A percentile compares a stretch with the other conserved stretches of the same genome.
Conservation (phyloP, 1,140 invertebrate genomes). For the Atta texana region DNA sequence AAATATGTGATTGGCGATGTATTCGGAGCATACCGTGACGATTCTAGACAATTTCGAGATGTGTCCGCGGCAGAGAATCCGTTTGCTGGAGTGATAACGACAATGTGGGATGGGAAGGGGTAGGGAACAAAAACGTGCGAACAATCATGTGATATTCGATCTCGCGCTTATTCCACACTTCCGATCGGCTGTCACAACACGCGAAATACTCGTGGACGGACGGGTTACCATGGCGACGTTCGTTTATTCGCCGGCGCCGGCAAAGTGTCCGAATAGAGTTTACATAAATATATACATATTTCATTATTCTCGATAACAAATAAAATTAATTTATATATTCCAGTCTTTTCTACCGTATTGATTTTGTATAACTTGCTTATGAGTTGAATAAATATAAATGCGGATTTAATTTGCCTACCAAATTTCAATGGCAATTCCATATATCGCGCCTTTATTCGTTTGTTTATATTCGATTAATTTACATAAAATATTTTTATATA, state of each 20-base stretch:
- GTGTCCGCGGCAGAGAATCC: background rate
- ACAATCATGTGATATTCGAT: conserved; percentile 32
- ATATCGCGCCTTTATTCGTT: background rate
- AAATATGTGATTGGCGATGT: background rate
- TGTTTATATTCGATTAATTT: too few species aligned
- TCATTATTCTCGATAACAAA: conserved; percentile 12
- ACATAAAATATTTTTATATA: background rate
- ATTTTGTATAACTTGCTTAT: conserved; percentile 31
- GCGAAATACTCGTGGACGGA: conserved; percentile 36
- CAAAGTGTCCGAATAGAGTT: background rate
- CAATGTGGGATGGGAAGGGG: too few species aligned
- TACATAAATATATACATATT: conserved; percentile 13
- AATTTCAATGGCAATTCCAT: background rate
- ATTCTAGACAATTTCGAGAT: background rate
- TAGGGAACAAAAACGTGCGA: background rate
- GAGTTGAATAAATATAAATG: conserved; percentile 24
- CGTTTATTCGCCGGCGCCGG: conserved; percentile 58
- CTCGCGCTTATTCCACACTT: conserved; percentile 36
- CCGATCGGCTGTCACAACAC: conserved; percentile 55
- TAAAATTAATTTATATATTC: background rate
- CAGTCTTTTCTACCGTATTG: background rate
- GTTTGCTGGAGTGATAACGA: background rate
- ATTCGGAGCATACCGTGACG: background rate
- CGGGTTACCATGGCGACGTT: conserved; percentile 60
- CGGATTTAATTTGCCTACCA: background rate